A percentile compares a stretch with the other conserved stretches of the same genome.
phyloP scores from a whole-genome alignment of 2,113 vertebrate genomes.

The Cromileptes altivelis region DNA sequence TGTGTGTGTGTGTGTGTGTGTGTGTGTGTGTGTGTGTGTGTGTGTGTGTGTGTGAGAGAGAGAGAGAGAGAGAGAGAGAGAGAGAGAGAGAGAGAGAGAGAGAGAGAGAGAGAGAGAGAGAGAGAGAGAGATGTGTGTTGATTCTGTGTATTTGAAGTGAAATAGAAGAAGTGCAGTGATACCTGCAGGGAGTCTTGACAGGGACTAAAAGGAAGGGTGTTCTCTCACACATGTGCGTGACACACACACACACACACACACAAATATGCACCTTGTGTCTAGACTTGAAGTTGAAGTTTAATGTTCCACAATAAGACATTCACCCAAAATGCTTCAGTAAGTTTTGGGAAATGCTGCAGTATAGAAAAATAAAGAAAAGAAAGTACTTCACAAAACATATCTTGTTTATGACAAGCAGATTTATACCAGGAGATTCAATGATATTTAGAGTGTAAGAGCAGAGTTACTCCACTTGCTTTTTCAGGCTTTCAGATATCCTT shows the following conservation, averaged over 20 bases:
- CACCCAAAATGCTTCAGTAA: too few species aligned
- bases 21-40: too few species aligned
- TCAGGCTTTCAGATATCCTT: neutral
- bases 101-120: neutral
- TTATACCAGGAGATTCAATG: neutral
- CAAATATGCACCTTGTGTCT: too few species aligned
- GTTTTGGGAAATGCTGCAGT: neutral
- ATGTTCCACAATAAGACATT: too few species aligned
- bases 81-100: neutral
- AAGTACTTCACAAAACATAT: neutral
- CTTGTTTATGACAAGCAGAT: neutral
- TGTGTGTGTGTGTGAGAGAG: neutral
- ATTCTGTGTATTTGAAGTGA: slow-evolving; percentile 52
- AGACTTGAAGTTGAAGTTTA: too few species aligned
- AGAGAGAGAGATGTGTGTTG: neutral
- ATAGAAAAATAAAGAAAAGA: neutral
- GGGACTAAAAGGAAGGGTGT: slow-evolving; percentile 27
- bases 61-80: too few species aligned
- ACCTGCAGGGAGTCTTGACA: slow-evolving; percentile 42
- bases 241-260: neutral
- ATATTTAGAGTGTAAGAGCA: neutral
- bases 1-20: neutral
- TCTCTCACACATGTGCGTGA: neutral
- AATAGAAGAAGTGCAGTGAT: slow-evolving; percentile 39
- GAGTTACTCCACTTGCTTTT: neutral